Percentiles rank a stretch among this genome's conserved stretches.
Evolutionary conservation across 2,888 invertebrate genomes (phyloP).

Genomic region (Marronus borbonicus): DNA sequence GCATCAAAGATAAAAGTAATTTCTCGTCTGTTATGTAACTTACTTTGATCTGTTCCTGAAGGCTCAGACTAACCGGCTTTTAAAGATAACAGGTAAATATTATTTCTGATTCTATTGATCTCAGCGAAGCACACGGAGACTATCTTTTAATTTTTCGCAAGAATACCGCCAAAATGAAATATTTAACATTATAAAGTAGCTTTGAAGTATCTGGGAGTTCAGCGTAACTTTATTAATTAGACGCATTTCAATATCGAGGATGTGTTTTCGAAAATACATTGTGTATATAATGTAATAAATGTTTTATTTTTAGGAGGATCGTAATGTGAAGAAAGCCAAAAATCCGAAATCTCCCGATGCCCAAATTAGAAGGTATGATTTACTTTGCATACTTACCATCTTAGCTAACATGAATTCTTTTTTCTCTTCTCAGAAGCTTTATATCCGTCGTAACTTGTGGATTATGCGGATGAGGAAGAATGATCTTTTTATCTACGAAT

Average conservation of each 20-base stretch:
- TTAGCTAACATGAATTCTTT: background rate
- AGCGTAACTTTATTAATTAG: too few species aligned
- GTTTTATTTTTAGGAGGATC: constrained; percentile 50
- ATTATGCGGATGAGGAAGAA: constrained; percentile 47
- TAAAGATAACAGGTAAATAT: too few species aligned
- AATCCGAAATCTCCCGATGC: constrained; percentile 42
- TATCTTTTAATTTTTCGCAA: too few species aligned
- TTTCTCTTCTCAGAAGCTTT: constrained; percentile 43
- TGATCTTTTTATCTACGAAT: constrained; percentile 23
- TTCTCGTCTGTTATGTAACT: background rate
- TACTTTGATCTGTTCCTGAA: too few species aligned
- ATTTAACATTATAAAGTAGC: too few species aligned
- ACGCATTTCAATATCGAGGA: too few species aligned
- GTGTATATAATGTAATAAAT: background rate
- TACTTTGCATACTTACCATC: background rate
- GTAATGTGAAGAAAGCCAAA: constrained; percentile 44
- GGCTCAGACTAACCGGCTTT: too few species aligned
- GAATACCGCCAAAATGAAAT: too few species aligned
- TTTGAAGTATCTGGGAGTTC: too few species aligned
- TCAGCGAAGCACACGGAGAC: too few species aligned
- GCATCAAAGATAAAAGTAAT: background rate
- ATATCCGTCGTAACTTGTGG: constrained; percentile 48
- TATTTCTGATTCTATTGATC: too few species aligned
- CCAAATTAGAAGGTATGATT: constrained; percentile 44
- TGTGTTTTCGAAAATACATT: too few species aligned